These are phyloP conservation scores for Ibidorhyncha struthersii DNA, from an alignment of 2,113 vertebrate genomes.

Conservation along the genomic window DNA sequence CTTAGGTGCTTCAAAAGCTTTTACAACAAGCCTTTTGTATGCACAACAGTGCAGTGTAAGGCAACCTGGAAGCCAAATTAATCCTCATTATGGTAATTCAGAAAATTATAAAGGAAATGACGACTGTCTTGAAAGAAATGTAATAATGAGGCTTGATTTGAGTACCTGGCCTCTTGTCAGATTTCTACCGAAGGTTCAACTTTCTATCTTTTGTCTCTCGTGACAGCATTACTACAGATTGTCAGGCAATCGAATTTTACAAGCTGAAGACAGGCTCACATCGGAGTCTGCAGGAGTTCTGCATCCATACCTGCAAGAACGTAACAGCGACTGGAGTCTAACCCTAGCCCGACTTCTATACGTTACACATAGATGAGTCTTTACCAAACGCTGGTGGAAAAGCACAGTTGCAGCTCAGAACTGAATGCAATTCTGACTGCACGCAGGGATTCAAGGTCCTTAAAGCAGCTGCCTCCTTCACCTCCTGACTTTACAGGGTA, in stretches of 20 bases:
- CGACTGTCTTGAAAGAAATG: conserved; percentile 42
- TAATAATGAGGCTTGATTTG: not conserved
- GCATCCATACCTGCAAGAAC: not conserved
- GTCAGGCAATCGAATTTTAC: conserved; percentile 18
- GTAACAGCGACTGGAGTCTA: fast-evolving
- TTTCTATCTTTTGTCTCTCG: not conserved
- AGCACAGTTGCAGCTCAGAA: not conserved
- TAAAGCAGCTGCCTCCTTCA: not conserved
- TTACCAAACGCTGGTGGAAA: not conserved
- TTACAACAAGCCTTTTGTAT: conserved; percentile 42
- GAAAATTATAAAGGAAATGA: conserved; percentile 59
- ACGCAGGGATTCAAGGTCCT: not conserved
- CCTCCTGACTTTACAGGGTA: not conserved
- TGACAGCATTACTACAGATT: not conserved
- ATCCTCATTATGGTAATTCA: conserved; percentile 55
- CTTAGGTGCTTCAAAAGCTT: conserved; percentile 17
- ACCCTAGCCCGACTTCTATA: not conserved
- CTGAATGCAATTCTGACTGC: not conserved
- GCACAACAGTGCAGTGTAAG: conserved; percentile 5
- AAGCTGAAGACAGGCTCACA: not conserved
- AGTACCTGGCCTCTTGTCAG: not conserved
- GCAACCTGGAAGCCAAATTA: conserved; percentile 55
- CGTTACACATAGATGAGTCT: fast-evolving
- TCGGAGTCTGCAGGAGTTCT: not conserved
- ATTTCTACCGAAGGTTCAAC: not conserved